Percentiles rank a stretch among this genome's conserved stretches.
Conservation (phyloP, 2,888 invertebrate species). For the Macrophya alboannulata region DNA sequence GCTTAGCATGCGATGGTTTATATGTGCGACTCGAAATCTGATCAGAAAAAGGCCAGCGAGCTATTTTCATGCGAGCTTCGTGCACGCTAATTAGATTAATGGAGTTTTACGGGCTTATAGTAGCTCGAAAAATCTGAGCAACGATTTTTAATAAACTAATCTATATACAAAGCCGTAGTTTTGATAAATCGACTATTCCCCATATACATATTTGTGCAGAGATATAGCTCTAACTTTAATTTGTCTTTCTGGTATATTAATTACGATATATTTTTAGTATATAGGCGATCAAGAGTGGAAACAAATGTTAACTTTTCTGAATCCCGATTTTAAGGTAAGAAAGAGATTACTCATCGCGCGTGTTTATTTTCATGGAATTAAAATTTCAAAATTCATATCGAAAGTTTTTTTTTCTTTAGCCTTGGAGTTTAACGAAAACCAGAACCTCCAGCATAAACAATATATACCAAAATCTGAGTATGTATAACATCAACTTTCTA, state of each 20-base stretch:
- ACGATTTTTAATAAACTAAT: not conserved
- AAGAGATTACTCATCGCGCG: not conserved
- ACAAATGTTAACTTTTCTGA: not conserved
- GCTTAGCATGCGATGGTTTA: constrained; percentile 30
- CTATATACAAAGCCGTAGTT: not conserved
- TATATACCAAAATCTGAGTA: not conserved
- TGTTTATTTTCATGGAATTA: not conserved
- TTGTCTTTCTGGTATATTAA: not conserved
- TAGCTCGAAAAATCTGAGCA: not conserved
- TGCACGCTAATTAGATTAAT: constrained; percentile 33
- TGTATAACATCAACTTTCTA: not conserved
- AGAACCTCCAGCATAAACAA: not conserved
- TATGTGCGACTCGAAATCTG: constrained; percentile 28
- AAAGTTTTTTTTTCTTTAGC: not conserved
- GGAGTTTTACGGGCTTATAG: constrained; percentile 16
- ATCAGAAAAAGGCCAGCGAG: not conserved
- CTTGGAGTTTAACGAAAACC: not conserved
- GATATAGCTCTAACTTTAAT: not conserved
- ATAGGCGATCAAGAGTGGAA: not conserved
- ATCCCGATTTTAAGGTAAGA: not conserved
- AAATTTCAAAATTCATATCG: not conserved
- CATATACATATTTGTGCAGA: not conserved
- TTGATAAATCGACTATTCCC: not conserved
- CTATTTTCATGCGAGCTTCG: constrained; percentile 11
- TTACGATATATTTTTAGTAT: not conserved